Evolutionary conservation across 2,113 vertebrate genomes (phyloP).

Genomic region (Nymphicus hollandicus): DNA sequence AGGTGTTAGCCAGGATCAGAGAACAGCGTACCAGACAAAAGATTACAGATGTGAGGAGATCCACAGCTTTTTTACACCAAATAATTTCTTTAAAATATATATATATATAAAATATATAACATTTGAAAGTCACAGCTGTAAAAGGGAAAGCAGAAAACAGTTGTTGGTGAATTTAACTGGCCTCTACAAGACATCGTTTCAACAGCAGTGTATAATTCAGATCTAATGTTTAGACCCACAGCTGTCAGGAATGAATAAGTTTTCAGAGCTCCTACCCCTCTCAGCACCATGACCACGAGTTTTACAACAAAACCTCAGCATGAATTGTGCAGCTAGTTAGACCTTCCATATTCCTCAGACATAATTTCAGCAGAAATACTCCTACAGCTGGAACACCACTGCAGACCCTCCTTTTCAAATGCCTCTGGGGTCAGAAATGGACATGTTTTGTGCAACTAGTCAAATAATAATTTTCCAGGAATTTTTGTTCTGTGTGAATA

Average conservation of each 20-base stretch:
- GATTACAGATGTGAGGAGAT: neutral
- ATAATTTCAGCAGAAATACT: neutral
- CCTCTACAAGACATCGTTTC: rapidly evolving
- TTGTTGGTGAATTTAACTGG: neutral
- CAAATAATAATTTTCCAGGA: neutral
- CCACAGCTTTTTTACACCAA: neutral
- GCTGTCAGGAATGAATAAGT: neutral
- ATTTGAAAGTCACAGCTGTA: neutral
- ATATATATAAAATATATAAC: neutral
- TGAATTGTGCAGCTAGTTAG: neutral
- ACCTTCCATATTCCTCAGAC: neutral
- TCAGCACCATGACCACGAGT: neutral
- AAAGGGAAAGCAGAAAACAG: neutral
- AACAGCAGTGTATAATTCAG: neutral
- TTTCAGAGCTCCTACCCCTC: neutral
- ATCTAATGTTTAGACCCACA: neutral
- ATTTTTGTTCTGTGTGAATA: neutral
- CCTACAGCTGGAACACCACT: neutral
- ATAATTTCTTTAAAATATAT: neutral
- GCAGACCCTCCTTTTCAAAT: neutral
- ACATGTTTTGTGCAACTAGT: neutral
- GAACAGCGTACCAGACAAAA: neutral
- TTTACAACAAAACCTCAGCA: neutral
- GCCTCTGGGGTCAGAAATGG: neutral
- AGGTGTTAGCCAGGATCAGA: neutral